Base-by-base conservation (phyloP, 2,888 invertebrate genomes). In the Drosophila seclusa region DNA sequence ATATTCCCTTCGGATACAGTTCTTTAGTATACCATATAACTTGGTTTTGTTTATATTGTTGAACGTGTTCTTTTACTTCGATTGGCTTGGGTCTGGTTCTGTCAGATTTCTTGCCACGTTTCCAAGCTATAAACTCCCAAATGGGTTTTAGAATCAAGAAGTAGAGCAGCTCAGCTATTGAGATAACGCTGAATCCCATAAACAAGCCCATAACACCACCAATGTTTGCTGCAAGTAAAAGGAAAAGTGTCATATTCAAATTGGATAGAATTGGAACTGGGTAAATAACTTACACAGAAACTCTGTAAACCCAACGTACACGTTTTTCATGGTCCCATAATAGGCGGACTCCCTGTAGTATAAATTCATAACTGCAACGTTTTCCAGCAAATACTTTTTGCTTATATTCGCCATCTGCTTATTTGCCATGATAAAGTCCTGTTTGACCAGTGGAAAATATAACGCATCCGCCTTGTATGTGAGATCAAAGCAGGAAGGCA, bases 121-220 rank as follows among this genome's bases (percentile, higher is more conserved):
- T 75, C 85, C 85, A 85, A 0, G 54, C 83, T 94, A 92, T 53
- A 10, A 90, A 71, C 34, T 91, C 87, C 4, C 68, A 73, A 21
- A 90, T 50, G 2, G 95, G 93, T 71, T 95, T 94, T 31, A 97
- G 87, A 0, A 95, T 94, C 18, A 95, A 73, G 85, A 95, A 97
- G 92, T 97, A 97, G 2, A 96, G 58, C 24, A 97, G 94, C 93
- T 97, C 97, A 32, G 96, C 95, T 0, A 95, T 94, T 62, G 97
- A 97, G 90, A 97, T 94, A 83, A 97, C 95, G 89, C 97, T 97
- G 91, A 97, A 97, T 0, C 97, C 97, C 91, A 91, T 81, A 91
- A 97, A 97, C 0, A 97, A 94, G 0, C 97, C 97, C 36, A 97
- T 94, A 3, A 97, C 94, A 6, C 97, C 97, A 18, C 97, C 97